Evolutionary conservation across 1,140 invertebrate genomes (phyloP), one percentile per base, ranked within the genome.

Genomic region (Drosophila bocki): DNA sequence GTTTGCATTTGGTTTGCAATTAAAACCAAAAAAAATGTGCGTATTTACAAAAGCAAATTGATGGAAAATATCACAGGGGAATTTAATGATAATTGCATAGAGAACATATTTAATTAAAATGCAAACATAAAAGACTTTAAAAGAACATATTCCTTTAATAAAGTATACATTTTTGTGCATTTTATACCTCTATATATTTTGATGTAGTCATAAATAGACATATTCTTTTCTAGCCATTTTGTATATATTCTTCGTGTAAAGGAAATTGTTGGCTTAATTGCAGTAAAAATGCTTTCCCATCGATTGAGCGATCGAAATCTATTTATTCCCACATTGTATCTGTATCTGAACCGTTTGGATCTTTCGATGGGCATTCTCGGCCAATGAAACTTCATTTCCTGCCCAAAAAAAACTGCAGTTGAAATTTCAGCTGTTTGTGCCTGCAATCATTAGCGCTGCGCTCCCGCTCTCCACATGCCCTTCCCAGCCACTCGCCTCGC

Each of bases 391-490:
- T 51, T 32, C 57, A 78, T 72, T 72, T 72, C 75, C 62, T 78
- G 71, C 39, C 45, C 74, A 44, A 22, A 54, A 48, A n/a, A 7
- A n/a, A 58, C 37, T 75, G 54, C 60, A 76, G 69, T 61, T 53
- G 33, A 62, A 50, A 50, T 57, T 76, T 65, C 74, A 75, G 74
- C 74, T 76, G 71, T 80, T 77, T 41, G 51, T 61, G 61, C 68
- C 68, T 62, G 64, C 47, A 86, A 80, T 88, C 85, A 80, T 90
- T 90, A 90, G 82, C 67, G 78, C 50, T 39, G 39, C 32, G 12
- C 59, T 64, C 33, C 60, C 68, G 44, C 54, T 50, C 41, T 54
- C 11, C 35, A 47, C 58, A 37, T 6, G 29, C 26, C 26, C 26
- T 29, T 29, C 26, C 26, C 26, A 29, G 5, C 26, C 26, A 29